phyloP scores from a whole-genome alignment of 2,888 invertebrate genomes.

The Atethmia centrago region DNA sequence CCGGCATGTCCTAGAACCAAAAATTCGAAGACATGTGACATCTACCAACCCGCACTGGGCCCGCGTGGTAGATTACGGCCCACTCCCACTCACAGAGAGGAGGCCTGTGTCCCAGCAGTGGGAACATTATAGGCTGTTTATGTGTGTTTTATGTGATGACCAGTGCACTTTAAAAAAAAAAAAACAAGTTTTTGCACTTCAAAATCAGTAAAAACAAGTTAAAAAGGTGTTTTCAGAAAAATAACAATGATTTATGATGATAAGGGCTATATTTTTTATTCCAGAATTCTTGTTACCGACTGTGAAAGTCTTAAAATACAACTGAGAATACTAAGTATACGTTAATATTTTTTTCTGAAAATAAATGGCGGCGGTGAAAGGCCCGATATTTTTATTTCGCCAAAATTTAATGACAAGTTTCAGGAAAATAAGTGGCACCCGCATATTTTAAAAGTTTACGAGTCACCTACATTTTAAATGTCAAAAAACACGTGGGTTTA shows the following conservation, averaged over 20 bases:
- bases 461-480: too few species aligned
- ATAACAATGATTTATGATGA: too few species aligned
- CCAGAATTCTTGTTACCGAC: slow-evolving; percentile 13
- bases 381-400: slow-evolving; percentile 23
- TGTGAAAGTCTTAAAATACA: slow-evolving; percentile 10
- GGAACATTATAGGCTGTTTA: too few species aligned
- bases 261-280: slow-evolving; percentile 16
- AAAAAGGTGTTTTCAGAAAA: slow-evolving; percentile 16
- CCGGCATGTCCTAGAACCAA: too few species aligned
- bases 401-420: slow-evolving; percentile 5
- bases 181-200: neutral
- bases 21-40: too few species aligned
- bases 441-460: slow-evolving; percentile 13
- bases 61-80: too few species aligned
- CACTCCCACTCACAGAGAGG: too few species aligned
- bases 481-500: too few species aligned
- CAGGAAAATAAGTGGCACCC: neutral
- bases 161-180: slow-evolving; percentile 13
- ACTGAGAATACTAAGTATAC: slow-evolving; percentile 9
- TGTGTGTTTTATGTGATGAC: too few species aligned
- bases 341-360: slow-evolving; percentile 23
- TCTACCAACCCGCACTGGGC: too few species aligned
- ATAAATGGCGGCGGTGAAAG: slow-evolving; percentile 10
- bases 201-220: neutral
- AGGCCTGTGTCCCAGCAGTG: too few species aligned